phyloP scores from a whole-genome alignment of 2,113 vertebrate genomes.

The Crotophaga sulcirostris region DNA sequence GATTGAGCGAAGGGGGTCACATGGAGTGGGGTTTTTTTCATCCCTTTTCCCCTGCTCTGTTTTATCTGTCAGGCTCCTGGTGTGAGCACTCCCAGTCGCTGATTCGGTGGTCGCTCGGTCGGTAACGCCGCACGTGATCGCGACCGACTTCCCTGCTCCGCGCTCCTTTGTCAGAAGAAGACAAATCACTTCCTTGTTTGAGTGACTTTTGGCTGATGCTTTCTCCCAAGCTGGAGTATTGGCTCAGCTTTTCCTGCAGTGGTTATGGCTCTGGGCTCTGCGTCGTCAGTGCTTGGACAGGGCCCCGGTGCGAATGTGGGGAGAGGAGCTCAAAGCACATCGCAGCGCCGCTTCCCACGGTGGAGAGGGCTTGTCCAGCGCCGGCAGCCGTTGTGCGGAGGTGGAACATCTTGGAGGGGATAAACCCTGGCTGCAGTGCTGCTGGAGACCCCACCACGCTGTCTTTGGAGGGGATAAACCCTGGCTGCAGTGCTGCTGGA shows the following conservation, averaged over 20 bases:
- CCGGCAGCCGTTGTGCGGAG: not conserved
- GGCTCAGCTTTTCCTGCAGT: not conserved
- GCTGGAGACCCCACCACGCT: fast-evolving
- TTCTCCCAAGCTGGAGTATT: not conserved
- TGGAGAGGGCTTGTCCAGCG: not conserved
- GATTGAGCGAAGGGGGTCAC: not conserved
- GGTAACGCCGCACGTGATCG: fast-evolving
- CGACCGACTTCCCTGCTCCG: not conserved
- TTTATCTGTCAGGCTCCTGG: not conserved
- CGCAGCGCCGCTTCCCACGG: not conserved
- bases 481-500: fast-evolving
- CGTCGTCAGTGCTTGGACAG: constrained; percentile 10
- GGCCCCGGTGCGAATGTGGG: not conserved
- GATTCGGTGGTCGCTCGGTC: not conserved
- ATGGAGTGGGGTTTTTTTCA: not conserved
- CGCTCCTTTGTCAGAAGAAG: not conserved
- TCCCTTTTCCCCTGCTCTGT: not conserved
- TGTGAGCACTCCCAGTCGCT: not conserved
- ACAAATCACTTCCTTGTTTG: constrained; percentile 63
- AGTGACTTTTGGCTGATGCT: constrained; percentile 54
- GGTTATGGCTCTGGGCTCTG: not conserved
- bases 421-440: fast-evolving
- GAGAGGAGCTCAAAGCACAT: not conserved
- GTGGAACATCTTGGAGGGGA: not conserved
- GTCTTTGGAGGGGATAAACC: not conserved